A percentile compares a stretch with the other conserved stretches of the same genome.
phyloP scores from a whole-genome alignment of 2,888 invertebrate species.

The Pseudoips prasinana region DNA sequence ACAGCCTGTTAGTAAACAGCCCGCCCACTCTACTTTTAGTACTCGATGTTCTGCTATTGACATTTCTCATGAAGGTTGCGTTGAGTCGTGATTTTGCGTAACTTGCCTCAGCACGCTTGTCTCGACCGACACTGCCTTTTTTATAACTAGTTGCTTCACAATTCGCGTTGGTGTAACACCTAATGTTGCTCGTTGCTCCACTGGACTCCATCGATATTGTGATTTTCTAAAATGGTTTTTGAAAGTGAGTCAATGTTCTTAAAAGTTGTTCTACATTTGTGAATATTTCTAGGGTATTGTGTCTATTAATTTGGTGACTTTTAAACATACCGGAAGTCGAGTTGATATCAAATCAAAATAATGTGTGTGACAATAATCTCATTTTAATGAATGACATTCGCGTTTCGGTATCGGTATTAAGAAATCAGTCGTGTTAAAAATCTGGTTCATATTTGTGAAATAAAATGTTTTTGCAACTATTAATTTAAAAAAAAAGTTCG shows the following conservation, averaged over 20 bases:
- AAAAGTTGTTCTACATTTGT: slow-evolving; percentile 8
- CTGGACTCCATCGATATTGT: slow-evolving; percentile 21
- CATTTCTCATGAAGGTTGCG: slow-evolving; percentile 76
- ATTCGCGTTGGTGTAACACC: slow-evolving; percentile 49
- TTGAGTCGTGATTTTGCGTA: slow-evolving; percentile 77
- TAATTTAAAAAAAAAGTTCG: not conserved
- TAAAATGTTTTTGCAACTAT: too few relatives aligned
- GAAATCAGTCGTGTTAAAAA: too few relatives aligned
- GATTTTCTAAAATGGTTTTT: slow-evolving; percentile 36
- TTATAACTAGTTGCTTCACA: slow-evolving; percentile 59
- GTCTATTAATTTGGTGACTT: slow-evolving; percentile 6
- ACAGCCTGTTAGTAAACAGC: slow-evolving; percentile 49
- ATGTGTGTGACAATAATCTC: too few relatives aligned
- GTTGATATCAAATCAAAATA: not conserved
- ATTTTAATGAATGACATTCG: too few relatives aligned
- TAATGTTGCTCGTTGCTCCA: slow-evolving; percentile 35
- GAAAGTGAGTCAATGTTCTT: slow-evolving; percentile 40
- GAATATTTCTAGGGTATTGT: slow-evolving; percentile 9
- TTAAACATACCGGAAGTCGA: too few relatives aligned
- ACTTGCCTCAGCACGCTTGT: slow-evolving; percentile 57
- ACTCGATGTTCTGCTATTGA: slow-evolving; percentile 70
- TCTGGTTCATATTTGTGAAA: too few relatives aligned
- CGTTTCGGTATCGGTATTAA: too few relatives aligned
- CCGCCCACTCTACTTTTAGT: slow-evolving; percentile 39
- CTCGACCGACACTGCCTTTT: slow-evolving; percentile 55